Conservation (phyloP, 2,797 vertebrate genomes). For the Brotula barbata region DNA sequence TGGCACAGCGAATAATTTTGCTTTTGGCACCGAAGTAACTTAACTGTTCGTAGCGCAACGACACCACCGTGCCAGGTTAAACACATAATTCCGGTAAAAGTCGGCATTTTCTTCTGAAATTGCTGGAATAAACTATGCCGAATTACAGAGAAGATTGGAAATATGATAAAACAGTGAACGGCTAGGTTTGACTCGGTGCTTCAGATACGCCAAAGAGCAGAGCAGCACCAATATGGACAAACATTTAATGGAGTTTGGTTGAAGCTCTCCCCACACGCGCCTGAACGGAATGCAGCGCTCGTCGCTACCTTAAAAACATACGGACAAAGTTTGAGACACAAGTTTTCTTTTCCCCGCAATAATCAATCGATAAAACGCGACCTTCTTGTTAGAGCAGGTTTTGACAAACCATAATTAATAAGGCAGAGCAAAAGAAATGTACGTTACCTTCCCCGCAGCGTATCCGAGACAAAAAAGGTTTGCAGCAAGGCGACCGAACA, state of each 20-base stretch:
- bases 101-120: not conserved
- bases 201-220: not conserved
- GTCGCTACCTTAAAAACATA: not conserved
- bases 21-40: too few species aligned
- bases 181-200: rapidly evolving
- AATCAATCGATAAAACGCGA: not conserved
- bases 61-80: not conserved
- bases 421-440: not conserved
- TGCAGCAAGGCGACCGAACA: constrained; percentile 22
- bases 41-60: too few species aligned
- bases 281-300: not conserved
- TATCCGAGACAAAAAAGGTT: constrained; percentile 20
- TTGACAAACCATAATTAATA: not conserved
- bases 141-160: rapidly evolving
- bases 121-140: rapidly evolving
- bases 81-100: not conserved
- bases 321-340: constrained; percentile 42
- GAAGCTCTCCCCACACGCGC: not conserved
- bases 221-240: not conserved
- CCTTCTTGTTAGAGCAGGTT: not conserved
- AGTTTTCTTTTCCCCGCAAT: not conserved
- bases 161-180: not conserved
- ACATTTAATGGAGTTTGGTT: not conserved
- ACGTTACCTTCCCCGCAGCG: constrained; percentile 20
- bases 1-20: too few species aligned